Conservation (phyloP, 1,140 invertebrate genomes). For the Saccostrea echinata region DNA sequence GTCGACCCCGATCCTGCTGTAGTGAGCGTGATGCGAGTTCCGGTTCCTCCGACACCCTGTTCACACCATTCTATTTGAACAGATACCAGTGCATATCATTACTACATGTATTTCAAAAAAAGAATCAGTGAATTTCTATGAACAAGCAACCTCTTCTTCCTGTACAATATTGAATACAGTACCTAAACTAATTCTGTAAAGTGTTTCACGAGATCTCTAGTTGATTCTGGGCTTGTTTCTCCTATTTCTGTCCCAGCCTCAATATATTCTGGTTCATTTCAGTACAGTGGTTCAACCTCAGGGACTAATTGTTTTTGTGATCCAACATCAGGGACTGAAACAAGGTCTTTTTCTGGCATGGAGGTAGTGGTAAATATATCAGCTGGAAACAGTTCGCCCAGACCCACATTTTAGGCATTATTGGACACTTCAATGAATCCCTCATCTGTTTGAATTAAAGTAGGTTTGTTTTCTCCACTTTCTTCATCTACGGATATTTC, state of each 20-base stretch:
- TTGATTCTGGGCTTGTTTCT: background rate
- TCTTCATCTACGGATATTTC: background rate
- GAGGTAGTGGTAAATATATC: constrained; percentile 52
- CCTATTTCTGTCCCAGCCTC: background rate
- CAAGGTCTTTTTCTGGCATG: no score
- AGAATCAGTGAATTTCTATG: no score
- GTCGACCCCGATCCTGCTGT: constrained; percentile 81
- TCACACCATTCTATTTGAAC: constrained; percentile 18
- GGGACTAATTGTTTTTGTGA: no score
- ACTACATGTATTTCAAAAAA: no score
- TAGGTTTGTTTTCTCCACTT: background rate
- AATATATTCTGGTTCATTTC: background rate
- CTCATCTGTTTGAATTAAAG: constrained; percentile 60
- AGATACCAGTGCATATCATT: no score
- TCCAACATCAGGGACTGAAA: no score
- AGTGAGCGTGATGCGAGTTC: constrained; percentile 82
- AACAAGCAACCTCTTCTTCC: no score
- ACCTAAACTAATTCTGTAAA: constrained; percentile 59
- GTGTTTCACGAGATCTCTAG: constrained; percentile 49
- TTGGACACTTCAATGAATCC: constrained; percentile 72
- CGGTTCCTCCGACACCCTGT: constrained; percentile 51
- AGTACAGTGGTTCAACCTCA: background rate
- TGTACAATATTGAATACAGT: no score
- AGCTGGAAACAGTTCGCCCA: constrained; percentile 71
- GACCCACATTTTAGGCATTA: constrained; percentile 52